phyloP scores from a whole-genome alignment of 2,888 invertebrate species.

The Amphipyra berbera region DNA sequence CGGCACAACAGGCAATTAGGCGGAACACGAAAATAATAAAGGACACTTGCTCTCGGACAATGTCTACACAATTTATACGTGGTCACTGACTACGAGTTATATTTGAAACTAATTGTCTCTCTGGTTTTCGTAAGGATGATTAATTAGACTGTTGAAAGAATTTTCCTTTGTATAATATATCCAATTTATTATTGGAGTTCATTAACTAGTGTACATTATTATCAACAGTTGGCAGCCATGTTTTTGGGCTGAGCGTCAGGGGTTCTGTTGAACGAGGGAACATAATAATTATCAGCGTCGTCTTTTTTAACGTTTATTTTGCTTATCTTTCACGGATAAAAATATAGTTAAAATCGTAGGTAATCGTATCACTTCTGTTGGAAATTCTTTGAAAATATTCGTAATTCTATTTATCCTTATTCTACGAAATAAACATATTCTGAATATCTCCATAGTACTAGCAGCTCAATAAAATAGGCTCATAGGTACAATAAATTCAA shows the following conservation, averaged over 20 bases:
- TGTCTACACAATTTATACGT: conserved; percentile 58
- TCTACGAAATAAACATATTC: conserved; percentile 14
- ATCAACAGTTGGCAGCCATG: too few species aligned
- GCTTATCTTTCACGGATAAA: too few species aligned
- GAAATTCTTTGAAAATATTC: background rate
- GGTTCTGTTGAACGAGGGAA: too few species aligned
- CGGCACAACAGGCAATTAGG: conserved; percentile 73
- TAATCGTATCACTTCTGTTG: too few species aligned
- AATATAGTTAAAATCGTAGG: too few species aligned
- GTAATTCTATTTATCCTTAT: too few species aligned
- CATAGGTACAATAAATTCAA: conserved; percentile 47
- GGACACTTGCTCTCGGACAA: conserved; percentile 68
- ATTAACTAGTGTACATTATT: too few species aligned
- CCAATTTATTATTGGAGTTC: too few species aligned
- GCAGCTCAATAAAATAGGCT: conserved; percentile 41
- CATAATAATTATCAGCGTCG: too few species aligned
- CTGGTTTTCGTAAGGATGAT: conserved; percentile 18
- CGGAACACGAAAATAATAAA: conserved; percentile 76
- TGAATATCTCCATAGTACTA: conserved; percentile 21
- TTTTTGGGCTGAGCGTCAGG: too few species aligned
- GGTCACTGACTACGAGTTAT: conserved; percentile 29
- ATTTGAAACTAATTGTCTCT: conserved; percentile 34
- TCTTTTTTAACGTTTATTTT: too few species aligned
- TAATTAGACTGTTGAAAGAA: conserved; percentile 11
- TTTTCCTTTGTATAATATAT: background rate